A percentile compares a stretch with the other conserved stretches of the same genome.
Evolutionary conservation across 2,113 vertebrate genomes (phyloP).

Genomic region (Corythoichthys haematopterus): DNA sequence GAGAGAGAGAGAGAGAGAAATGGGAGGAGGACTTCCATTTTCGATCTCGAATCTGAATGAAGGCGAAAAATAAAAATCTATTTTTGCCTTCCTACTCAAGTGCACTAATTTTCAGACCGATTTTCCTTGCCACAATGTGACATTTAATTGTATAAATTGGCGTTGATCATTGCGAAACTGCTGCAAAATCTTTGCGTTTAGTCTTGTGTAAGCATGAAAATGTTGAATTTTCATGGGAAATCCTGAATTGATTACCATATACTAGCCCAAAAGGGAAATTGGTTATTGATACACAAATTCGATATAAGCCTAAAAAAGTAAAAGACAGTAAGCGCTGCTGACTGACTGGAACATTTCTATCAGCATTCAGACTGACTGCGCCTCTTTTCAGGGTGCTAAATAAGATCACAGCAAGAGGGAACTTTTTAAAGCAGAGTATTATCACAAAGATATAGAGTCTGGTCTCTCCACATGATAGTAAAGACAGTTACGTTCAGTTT

Average conservation of each 20-base stretch:
- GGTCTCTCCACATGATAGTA: not conserved
- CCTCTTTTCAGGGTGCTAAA: not conserved
- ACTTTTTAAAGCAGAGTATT: not conserved
- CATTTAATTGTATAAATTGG: slow-evolving; percentile 4
- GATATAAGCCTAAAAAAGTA: slow-evolving; percentile 12
- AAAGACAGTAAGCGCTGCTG: not conserved
- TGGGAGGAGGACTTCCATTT: slow-evolving; percentile 39
- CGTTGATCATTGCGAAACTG: not conserved
- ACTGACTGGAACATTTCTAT: not conserved
- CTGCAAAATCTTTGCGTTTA: slow-evolving; percentile 17
- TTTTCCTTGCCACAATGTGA: slow-evolving; percentile 3
- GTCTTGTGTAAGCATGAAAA: slow-evolving; percentile 22
- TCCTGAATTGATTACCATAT: slow-evolving; percentile 32
- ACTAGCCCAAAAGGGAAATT: slow-evolving; percentile 16
- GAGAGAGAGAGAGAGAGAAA: not conserved
- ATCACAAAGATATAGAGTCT: not conserved
- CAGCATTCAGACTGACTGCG: slow-evolving; percentile 6
- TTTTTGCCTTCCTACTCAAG: slow-evolving; percentile 15
- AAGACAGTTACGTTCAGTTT: slow-evolving; percentile 5
- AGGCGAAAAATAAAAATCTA: slow-evolving; percentile 29
- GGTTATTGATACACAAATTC: slow-evolving; percentile 27
- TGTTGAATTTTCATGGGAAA: slow-evolving; percentile 32
- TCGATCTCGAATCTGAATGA: slow-evolving; percentile 78
- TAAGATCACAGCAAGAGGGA: not conserved
- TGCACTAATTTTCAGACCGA: not conserved